Evolutionary conservation across 2,888 invertebrate species (phyloP).

Genomic region (Eupeodes latifasciatus): DNA sequence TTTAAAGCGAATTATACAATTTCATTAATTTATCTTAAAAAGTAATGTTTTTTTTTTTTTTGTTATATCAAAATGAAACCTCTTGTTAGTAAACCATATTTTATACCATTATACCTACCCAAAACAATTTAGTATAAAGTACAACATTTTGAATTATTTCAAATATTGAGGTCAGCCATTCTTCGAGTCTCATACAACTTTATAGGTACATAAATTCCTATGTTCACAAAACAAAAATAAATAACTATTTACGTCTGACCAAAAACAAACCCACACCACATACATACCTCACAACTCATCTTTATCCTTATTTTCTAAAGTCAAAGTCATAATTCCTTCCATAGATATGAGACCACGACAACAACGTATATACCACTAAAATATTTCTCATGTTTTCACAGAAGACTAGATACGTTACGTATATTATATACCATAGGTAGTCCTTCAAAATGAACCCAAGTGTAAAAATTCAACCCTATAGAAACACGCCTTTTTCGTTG

Average conservation of each 20-base stretch:
- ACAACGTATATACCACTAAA: conserved; percentile 23
- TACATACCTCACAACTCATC: not conserved
- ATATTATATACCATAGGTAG: not conserved
- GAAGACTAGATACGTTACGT: not conserved
- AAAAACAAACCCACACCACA: not conserved
- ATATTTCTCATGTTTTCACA: conserved; percentile 19
- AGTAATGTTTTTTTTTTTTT: no score
- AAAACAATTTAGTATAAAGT: not conserved
- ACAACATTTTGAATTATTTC: not conserved
- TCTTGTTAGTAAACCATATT: no score
- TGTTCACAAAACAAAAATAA: not conserved
- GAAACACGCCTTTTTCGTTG: conserved; percentile 63
- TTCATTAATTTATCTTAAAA: no score
- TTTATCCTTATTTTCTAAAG: not conserved
- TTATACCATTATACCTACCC: not conserved
- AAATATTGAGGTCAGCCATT: conserved; percentile 4
- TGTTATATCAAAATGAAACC: no score
- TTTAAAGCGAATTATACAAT: no score
- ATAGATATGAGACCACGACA: conserved; percentile 26
- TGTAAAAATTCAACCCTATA: conserved; percentile 33
- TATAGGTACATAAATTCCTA: not conserved
- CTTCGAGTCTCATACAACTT: not conserved
- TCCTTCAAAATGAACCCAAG: conserved; percentile 14
- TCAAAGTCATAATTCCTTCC: conserved; percentile 22
- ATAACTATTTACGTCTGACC: not conserved